Percentiles rank a stretch among this genome's conserved stretches.
Conservation (phyloP, 2,888 invertebrate species). For the Folsomia manolachei region DNA sequence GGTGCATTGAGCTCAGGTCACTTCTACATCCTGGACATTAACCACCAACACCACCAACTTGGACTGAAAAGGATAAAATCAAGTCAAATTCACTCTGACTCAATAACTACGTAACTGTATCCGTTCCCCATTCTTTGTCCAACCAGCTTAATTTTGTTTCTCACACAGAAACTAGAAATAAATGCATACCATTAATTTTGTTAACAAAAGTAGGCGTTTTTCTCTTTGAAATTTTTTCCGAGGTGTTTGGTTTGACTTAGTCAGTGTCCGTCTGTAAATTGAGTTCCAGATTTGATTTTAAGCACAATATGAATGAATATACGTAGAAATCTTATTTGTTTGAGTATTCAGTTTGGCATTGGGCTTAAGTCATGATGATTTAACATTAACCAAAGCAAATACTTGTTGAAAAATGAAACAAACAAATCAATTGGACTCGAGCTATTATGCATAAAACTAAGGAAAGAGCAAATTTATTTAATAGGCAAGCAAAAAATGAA, state of each 20-base stretch:
- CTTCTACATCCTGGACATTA: not conserved
- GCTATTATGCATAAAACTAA: not conserved
- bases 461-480: not conserved
- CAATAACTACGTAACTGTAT: not conserved
- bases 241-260: not conserved
- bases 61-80: not conserved
- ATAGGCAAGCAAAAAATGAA: not conserved
- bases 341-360: too few relatives aligned
- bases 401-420: not conserved
- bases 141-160: not conserved
- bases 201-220: not conserved
- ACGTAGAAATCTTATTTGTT: not conserved
- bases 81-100: not conserved
- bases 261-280: too few relatives aligned
- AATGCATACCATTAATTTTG: not conserved
- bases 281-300: not conserved
- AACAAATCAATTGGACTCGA: not conserved
- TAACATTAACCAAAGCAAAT: too few relatives aligned
- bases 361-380: too few relatives aligned
- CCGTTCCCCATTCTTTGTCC: not conserved
- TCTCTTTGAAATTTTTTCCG: not conserved
- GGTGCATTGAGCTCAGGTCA: not conserved
- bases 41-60: not conserved
- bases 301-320: not conserved
- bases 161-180: not conserved